Base-by-base conservation (phyloP, 2,113 vertebrate genomes). In the Prochilodus magdalenae region DNA sequence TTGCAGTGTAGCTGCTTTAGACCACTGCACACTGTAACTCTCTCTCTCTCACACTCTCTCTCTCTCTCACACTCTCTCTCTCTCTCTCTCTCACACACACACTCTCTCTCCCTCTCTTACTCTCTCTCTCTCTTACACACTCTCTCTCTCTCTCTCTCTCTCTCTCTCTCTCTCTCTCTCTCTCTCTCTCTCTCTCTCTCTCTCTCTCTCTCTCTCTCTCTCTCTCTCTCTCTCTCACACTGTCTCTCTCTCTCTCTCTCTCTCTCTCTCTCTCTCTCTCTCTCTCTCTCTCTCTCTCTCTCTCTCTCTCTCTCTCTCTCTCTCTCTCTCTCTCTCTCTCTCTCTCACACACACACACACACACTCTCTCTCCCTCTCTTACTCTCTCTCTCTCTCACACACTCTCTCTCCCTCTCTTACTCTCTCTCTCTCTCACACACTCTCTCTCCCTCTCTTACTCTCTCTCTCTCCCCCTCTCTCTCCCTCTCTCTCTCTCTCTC, bases 241-340 rank as follows among this genome's bases (percentile, higher is more conserved):
- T 86, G 2, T 86, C 86, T 85, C n/a, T 14, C 22, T 51, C 4
- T 66, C 70, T 36, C 70, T 62, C 55, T 86, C 75, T 86, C 3
- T 86, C 86, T 85, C n/a, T 14, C 22, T 51, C 4, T 66, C 70
- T 36, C 70, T 62, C 55, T 86, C 75, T 86, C 3, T 86, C 86
- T 85, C n/a, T 14, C 22, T 51, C 4, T 66, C 70, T 36, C 70
- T 62, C 55, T 86, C 75, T 86, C 3, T 86, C 86, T 85, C n/a
- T 14, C 22, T 51, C 4, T 66, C 70, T 36, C 70, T 62, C 55
- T 86, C 75, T 86, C 3, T 86, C 86, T 85, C n/a, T 14, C 22
- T 51, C 4, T 66, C 70, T 36, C 70, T 62, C 55, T 86, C 75
- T 86, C 3, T 86, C 86, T 85, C 22, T 51, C 4, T 66, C 70